Conservation (phyloP, 1,140 invertebrate species). For the Oreohelix idahoensis region DNA sequence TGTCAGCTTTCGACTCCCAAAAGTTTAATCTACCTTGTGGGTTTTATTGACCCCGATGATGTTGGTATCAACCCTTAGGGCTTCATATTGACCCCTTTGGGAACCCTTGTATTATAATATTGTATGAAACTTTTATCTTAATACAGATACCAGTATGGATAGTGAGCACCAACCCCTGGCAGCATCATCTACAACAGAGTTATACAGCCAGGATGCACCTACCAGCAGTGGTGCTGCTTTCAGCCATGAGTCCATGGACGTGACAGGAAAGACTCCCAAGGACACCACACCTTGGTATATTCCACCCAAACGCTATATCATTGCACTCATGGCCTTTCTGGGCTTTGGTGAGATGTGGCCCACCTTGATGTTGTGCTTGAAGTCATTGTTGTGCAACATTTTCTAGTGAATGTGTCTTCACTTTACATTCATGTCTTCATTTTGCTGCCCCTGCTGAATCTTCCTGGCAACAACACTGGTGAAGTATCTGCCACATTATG, state of each 20-base stretch:
- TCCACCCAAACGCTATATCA: conserved; percentile 64
- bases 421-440: neutral
- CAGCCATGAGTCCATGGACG: conserved; percentile 44
- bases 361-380: neutral
- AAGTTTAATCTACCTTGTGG: too few relatives aligned
- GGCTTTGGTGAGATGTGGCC: conserved; percentile 60
- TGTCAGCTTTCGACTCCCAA: too few relatives aligned
- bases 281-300: conserved; percentile 34
- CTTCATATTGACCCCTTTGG: too few relatives aligned
- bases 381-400: neutral
- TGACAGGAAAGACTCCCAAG: neutral
- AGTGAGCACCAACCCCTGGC: conserved; percentile 44
- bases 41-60: too few relatives aligned
- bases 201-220: conserved; percentile 28
- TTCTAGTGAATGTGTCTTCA: neutral
- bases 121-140: neutral
- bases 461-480: neutral
- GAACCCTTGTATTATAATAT: too few relatives aligned
- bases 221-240: conserved; percentile 33
- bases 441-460: neutral
- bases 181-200: conserved; percentile 30
- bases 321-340: conserved; percentile 67
- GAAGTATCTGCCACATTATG: neutral
- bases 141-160: conserved; percentile 14
- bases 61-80: too few relatives aligned